These are phyloP conservation scores for Ascaphus truei DNA, from an alignment of 2,113 vertebrate genomes.

Conservation along the genomic window DNA sequence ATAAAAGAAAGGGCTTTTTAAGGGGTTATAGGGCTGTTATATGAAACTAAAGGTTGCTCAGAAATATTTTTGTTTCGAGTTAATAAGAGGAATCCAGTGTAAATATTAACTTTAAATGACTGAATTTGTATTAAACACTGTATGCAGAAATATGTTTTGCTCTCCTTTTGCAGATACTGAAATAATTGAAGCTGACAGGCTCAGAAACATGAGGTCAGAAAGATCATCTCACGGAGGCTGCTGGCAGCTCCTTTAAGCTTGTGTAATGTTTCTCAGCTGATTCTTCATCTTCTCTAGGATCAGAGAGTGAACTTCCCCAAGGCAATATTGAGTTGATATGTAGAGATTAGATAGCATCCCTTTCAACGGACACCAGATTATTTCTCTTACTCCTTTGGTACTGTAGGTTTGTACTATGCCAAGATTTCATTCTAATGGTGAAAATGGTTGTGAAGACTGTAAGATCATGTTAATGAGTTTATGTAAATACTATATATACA, in stretches of 20 bases:
- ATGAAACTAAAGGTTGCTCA: not conserved
- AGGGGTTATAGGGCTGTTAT: not conserved
- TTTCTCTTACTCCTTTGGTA: too few species aligned
- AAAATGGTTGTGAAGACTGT: too few species aligned
- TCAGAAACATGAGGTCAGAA: slow-evolving; percentile 8
- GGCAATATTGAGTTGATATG: slow-evolving; percentile 20
- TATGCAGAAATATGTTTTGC: slow-evolving; percentile 2
- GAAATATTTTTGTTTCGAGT: not conserved
- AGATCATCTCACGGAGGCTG: slow-evolving; percentile 3
- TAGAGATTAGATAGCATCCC: slow-evolving; percentile 3
- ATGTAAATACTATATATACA: too few species aligned
- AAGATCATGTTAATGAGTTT: too few species aligned
- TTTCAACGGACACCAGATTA: not conserved
- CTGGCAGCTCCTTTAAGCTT: slow-evolving; percentile 15
- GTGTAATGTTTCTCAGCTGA: slow-evolving; percentile 20
- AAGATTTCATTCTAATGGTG: too few species aligned
- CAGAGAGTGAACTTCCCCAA: slow-evolving; percentile 8
- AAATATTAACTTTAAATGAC: slow-evolving; percentile 12
- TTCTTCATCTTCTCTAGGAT: slow-evolving; percentile 7
- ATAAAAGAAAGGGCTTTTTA: not conserved
- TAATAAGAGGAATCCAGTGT: not conserved
- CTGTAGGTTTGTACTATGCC: too few species aligned
- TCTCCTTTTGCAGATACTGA: not conserved
- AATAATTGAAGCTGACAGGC: not conserved
- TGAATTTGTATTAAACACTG: not conserved